These are phyloP conservation scores for Antheraea pernyi DNA, from an alignment of 1,140 invertebrate species.

Conservation along the genomic window DNA sequence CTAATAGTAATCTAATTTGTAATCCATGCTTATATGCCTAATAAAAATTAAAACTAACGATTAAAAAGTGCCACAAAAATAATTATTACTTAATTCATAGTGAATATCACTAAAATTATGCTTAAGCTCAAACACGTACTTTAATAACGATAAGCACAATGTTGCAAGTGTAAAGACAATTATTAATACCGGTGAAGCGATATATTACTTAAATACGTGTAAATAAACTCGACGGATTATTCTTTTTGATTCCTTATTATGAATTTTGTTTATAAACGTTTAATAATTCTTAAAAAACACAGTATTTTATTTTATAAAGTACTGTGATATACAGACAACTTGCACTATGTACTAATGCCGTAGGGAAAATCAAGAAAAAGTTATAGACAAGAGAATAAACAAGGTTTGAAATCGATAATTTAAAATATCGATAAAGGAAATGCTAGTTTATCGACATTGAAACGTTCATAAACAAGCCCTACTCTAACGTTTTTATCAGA, in stretches of 20 bases:
- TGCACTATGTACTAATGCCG: not conserved
- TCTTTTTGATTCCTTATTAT: not conserved
- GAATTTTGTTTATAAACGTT: conserved; percentile 24
- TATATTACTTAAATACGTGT: conserved; percentile 18
- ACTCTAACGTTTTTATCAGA: conserved; percentile 11
- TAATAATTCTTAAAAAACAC: not conserved
- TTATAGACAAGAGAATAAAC: no score
- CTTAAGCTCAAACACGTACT: conserved; percentile 38
- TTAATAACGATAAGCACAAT: conserved; percentile 45
- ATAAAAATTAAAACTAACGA: conserved; percentile 35
- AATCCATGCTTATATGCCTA: conserved; percentile 34
- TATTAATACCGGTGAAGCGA: conserved; percentile 33
- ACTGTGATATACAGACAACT: not conserved
- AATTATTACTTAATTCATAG: conserved; percentile 3
- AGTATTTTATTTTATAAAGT: not conserved
- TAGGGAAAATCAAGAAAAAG: not conserved
- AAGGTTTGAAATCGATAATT: no score
- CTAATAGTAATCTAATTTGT: conserved; percentile 47
- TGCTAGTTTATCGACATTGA: not conserved
- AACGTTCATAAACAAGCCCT: conserved; percentile 22
- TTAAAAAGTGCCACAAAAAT: conserved; percentile 43
- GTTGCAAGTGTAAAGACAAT: conserved; percentile 42
- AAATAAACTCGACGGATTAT: conserved; percentile 39
- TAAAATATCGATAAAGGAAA: not conserved
- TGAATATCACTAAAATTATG: conserved; percentile 31